A percentile compares a stretch with the other conserved stretches of the same genome.
These are phyloP conservation scores for Latrodectus elegans DNA, from an alignment of 2,888 invertebrate genomes.

Conservation along the genomic window DNA sequence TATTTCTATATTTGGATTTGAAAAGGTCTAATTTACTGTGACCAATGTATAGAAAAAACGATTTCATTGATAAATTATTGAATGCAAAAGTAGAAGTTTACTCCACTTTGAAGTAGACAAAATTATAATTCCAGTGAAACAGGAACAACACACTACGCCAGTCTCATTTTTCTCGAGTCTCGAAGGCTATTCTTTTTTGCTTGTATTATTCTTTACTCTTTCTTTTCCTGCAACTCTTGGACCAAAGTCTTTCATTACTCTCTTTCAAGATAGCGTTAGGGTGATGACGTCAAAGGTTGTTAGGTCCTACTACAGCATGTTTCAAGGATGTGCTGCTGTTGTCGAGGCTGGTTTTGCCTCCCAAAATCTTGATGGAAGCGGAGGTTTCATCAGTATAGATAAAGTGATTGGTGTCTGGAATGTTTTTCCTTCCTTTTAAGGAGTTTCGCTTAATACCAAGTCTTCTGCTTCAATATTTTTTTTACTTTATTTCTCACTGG, in stretches of 20 bases:
- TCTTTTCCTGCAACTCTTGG: conserved; percentile 6
- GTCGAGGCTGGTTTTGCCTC: background rate
- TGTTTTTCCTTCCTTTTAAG: conserved; percentile 8
- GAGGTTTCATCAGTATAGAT: conserved; percentile 52
- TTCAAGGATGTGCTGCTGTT: conserved; percentile 10
- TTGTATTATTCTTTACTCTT: conserved; percentile 1
- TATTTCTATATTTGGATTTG: too few species aligned
- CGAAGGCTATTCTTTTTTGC: conserved; percentile 1
- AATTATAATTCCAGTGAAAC: conserved; percentile 43
- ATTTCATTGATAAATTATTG: too few species aligned
- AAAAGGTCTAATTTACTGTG: too few species aligned
- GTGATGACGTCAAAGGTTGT: conserved; percentile 62
- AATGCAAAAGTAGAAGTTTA: background rate
- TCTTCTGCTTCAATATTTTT: background rate
- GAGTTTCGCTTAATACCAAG: background rate
- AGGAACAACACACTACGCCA: conserved; percentile 14
- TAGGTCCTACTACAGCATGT: conserved; percentile 26
- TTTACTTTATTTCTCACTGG: background rate
- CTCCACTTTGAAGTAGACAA: background rate
- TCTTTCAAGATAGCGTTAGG: conserved; percentile 41
- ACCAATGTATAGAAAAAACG: too few species aligned
- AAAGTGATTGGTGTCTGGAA: conserved; percentile 42
- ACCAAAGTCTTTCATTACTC: conserved; percentile 40
- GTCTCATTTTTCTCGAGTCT: conserved; percentile 37
- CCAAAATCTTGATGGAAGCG: conserved; percentile 20